Evolutionary conservation across 2,113 vertebrate genomes (phyloP), one percentile per base, ranked within the genome.

Genomic region (Nicator chloris): DNA sequence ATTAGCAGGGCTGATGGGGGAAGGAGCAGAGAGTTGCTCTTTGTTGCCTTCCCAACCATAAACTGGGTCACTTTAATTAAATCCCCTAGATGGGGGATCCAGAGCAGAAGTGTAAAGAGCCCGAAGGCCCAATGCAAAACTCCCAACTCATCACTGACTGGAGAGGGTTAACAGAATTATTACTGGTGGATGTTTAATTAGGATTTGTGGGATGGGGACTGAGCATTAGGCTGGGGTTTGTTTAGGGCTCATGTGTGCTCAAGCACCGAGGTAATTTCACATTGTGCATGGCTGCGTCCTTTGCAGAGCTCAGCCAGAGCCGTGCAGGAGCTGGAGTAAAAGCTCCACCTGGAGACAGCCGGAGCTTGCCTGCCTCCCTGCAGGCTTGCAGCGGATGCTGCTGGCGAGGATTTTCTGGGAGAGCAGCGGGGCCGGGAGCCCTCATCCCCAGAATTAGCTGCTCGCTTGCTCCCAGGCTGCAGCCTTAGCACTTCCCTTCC

Each of bases 271-370:
- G 54, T 88, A 92, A 95, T 96, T 93, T 95, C 85, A 90, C 85
- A 61, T 28, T 75, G 90, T 56, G 45, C 35, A 33, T 82, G 12
- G 12, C 82, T 21, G 54, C 2, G 0, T 59, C 79, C 76, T 94
- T 86, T 0, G 8, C 59, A 1, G 10, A 50, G 45, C 69, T 96
- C 82, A 61, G 63, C 37, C 83, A 45, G 76, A 3, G 27, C 47
- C 10, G 11, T 26, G 76, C 19, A 12, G 95, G 95, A 85, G 54
- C 92, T 95, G n/a, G 97, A 97, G 95, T 95, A 82, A 98, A 98
- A 95, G 97, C 97, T 98, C 97, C 97, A 91, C 96, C 97, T 97
- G 95, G 96, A 97, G 97, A 96, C 88, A 76, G 51, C 24, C 3
- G 0, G 42, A 59, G 78, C 66, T 49, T 23, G 39, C 33, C 66